phyloP scores from a whole-genome alignment of 2,888 invertebrate genomes.

The Xylota sylvarum region DNA sequence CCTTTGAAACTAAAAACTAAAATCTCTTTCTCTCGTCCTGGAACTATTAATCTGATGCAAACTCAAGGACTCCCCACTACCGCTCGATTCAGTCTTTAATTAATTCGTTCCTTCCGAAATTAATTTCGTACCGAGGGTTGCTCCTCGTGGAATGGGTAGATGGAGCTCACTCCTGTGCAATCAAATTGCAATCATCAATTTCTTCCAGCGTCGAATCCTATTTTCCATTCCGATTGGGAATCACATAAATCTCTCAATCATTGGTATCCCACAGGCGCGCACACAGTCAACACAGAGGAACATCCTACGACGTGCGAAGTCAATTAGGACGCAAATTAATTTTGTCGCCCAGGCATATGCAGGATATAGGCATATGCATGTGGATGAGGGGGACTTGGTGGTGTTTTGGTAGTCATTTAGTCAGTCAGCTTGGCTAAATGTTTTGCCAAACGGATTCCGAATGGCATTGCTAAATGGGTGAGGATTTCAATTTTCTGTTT shows the following conservation, averaged over 20 bases:
- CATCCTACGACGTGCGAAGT: conserved; percentile 67
- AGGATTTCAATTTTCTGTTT: conserved; percentile 70
- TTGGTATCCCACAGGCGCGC: conserved; percentile 76
- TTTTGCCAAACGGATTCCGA: conserved; percentile 71
- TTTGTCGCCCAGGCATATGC: conserved; percentile 70
- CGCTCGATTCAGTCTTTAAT: conserved; percentile 50
- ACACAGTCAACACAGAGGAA: conserved; percentile 16
- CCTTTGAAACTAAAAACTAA: conserved; percentile 71
- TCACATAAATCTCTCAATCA: conserved; percentile 77
- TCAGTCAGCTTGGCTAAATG: conserved; percentile 63
- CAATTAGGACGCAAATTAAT: conserved; percentile 76
- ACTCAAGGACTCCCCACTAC: conserved; percentile 37
- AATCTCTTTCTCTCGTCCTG: conserved; percentile 25
- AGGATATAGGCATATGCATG: conserved; percentile 3
- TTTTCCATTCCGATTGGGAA: conserved; percentile 75
- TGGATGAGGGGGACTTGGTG: conserved; percentile 5
- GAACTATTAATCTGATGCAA: conserved; percentile 64
- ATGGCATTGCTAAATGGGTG: conserved; percentile 74
- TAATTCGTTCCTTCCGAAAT: conserved; percentile 66
- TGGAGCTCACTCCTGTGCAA: conserved; percentile 52
- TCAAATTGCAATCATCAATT: conserved; percentile 77
- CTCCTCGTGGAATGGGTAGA: not conserved
- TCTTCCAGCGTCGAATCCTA: conserved; percentile 69
- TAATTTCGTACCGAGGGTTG: conserved; percentile 49
- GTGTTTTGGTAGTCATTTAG: conserved; percentile 59